Evolutionary conservation across 2,888 invertebrate species (phyloP).

Genomic region (Trissoscelio sp.): DNA sequence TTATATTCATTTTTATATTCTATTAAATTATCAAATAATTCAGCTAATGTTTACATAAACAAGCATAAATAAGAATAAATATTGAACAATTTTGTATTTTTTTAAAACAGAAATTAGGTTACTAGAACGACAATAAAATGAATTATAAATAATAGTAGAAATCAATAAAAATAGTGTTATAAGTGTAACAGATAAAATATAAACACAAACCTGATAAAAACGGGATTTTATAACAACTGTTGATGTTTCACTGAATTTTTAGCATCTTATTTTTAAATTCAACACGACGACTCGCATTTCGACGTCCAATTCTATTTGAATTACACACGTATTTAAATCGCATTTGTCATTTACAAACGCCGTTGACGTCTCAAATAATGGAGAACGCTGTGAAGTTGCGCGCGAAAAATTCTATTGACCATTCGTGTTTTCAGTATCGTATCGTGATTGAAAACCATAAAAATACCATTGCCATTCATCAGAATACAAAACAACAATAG

Average conservation of each 20-base stretch:
- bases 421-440: background rate
- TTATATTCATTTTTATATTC: too few relatives aligned
- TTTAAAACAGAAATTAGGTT: too few relatives aligned
- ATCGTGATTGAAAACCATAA: too few relatives aligned
- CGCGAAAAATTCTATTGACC: background rate
- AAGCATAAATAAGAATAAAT: too few relatives aligned
- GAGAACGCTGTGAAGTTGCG: slow-evolving; percentile 17
- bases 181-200: background rate
- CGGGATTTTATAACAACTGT: background rate
- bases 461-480: too few relatives aligned
- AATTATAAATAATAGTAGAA: too few relatives aligned
- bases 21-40: too few relatives aligned
- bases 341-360: slow-evolving; percentile 15
- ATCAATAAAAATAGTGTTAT: slow-evolving; percentile 33
- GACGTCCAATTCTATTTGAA: slow-evolving; percentile 6
- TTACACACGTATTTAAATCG: slow-evolving; percentile 20
- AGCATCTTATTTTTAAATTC: slow-evolving; percentile 15
- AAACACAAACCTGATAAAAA: slow-evolving; percentile 1
- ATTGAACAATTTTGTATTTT: background rate
- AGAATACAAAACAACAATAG: too few relatives aligned
- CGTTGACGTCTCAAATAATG: slow-evolving; percentile 29
- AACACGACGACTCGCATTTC: background rate
- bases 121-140: too few relatives aligned
- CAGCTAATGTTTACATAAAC: too few relatives aligned
- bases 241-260: slow-evolving; percentile 14